These are phyloP conservation scores for Lepidocyrtoides sp. DNA, from an alignment of 2,888 invertebrate species.

Conservation along the genomic window DNA sequence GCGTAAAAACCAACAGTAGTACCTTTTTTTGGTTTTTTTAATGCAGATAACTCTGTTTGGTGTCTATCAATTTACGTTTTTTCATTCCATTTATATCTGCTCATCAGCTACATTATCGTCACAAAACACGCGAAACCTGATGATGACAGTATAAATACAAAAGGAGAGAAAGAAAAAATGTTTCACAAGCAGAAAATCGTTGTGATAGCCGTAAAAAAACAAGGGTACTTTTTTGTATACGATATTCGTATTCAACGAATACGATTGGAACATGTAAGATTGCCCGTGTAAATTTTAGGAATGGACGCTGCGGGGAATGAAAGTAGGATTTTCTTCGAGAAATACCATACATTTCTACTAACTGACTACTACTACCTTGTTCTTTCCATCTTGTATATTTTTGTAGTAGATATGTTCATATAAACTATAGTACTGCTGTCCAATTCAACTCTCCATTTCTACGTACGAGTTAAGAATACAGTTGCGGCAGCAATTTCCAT, in stretches of 20 bases:
- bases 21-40: not conserved
- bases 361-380: too few species aligned
- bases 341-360: too few species aligned
- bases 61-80: not conserved
- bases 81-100: constrained; percentile 1
- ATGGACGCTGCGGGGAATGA: too few species aligned
- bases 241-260: not conserved
- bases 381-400: too few species aligned
- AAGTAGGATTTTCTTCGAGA: too few species aligned
- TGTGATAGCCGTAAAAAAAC: not conserved
- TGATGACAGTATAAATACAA: not conserved
- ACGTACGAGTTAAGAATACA: too few species aligned
- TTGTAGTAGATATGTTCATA: too few species aligned
- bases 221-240: not conserved
- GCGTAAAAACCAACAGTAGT: not conserved
- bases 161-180: not conserved
- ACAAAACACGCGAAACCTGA: not conserved
- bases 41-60: not conserved
- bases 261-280: not conserved
- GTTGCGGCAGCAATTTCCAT: too few species aligned
- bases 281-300: too few species aligned
- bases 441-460: too few species aligned
- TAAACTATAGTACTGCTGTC: too few species aligned
- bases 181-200: not conserved
- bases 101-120: constrained; percentile 2